Conservation (phyloP, 1,140 invertebrate species). For the Hydropsyche tenuis region DNA sequence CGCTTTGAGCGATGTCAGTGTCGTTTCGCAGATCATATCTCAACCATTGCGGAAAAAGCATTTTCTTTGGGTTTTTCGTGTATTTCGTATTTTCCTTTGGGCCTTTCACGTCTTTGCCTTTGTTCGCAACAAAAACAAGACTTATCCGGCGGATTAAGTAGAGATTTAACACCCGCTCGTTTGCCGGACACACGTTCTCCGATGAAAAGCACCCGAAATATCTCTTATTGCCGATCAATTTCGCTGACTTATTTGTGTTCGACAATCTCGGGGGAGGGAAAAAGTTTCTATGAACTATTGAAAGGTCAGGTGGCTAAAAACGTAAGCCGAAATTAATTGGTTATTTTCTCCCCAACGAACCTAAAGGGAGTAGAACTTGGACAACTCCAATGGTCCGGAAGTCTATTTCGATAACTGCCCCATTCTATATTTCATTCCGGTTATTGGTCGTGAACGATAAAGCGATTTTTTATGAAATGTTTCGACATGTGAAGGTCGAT, state of each 20-base stretch:
- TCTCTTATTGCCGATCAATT: conserved; percentile 22
- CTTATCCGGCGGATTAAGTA: conserved; percentile 9
- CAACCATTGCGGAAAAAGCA: too few species aligned
- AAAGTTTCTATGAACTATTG: conserved; percentile 22
- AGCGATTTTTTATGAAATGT: too few species aligned
- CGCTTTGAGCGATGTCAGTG: background rate
- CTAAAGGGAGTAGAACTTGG: background rate
- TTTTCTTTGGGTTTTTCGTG: background rate
- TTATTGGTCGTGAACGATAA: too few species aligned
- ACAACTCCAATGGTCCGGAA: background rate
- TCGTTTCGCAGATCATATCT: conserved; percentile 8
- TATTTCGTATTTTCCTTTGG: background rate
- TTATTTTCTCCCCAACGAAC: conserved; percentile 5
- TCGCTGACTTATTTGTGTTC: background rate
- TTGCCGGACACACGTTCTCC: background rate
- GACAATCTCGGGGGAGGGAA: background rate
- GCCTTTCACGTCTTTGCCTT: conserved; percentile 5
- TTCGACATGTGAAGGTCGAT: too few species aligned
- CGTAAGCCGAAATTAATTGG: conserved; percentile 30
- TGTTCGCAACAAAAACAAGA: conserved; percentile 21
- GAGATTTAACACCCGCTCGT: background rate
- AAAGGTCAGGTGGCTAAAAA: conserved; percentile 11
- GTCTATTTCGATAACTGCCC: background rate
- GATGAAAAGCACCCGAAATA: background rate
- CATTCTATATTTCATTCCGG: background rate